Evolutionary conservation across 2,888 invertebrate genomes (phyloP).

Genomic region (Nematopogon swammerdamellus): DNA sequence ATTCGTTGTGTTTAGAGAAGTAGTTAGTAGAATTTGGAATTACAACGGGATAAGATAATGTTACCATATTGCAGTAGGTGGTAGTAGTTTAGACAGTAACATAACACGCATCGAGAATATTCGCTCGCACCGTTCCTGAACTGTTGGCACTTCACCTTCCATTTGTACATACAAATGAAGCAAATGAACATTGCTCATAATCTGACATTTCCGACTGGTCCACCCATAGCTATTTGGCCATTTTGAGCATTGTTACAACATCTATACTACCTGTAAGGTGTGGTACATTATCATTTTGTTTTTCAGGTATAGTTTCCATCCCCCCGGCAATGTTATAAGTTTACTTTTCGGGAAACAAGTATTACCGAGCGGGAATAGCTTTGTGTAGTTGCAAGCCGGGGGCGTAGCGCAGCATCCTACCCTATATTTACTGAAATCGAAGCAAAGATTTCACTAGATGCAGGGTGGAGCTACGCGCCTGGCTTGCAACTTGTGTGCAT

Average conservation of each 20-base stretch:
- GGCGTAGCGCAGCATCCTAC: constrained; percentile 41
- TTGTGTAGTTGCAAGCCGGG: constrained; percentile 21
- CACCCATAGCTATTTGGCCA: too few species aligned
- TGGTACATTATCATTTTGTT: not conserved
- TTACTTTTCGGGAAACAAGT: not conserved
- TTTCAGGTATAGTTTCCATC: not conserved
- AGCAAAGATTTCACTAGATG: constrained; percentile 38
- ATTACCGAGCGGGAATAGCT: not conserved
- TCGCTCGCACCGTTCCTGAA: constrained; percentile 1
- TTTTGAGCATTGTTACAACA: too few species aligned
- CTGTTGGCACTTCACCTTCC: not conserved
- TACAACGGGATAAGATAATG: constrained; percentile 29
- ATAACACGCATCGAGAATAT: constrained; percentile 1
- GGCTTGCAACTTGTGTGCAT: constrained; percentile 22
- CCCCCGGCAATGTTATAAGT: not conserved
- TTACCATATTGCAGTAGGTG: constrained; percentile 22
- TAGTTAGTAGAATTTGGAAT: constrained; percentile 37
- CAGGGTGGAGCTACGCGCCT: constrained; percentile 32
- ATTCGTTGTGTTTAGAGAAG: constrained; percentile 38
- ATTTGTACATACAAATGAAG: constrained; percentile 2
- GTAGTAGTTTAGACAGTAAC: constrained; percentile 18
- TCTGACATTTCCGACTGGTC: too few species aligned
- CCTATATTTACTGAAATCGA: constrained; percentile 40
- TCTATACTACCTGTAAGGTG: too few species aligned
- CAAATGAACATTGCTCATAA: too few species aligned